A percentile compares a stretch with the other conserved stretches of the same genome.
These are phyloP conservation scores for Pollachius pollachius DNA, from an alignment of 2,113 vertebrate species.

Conservation along the genomic window DNA sequence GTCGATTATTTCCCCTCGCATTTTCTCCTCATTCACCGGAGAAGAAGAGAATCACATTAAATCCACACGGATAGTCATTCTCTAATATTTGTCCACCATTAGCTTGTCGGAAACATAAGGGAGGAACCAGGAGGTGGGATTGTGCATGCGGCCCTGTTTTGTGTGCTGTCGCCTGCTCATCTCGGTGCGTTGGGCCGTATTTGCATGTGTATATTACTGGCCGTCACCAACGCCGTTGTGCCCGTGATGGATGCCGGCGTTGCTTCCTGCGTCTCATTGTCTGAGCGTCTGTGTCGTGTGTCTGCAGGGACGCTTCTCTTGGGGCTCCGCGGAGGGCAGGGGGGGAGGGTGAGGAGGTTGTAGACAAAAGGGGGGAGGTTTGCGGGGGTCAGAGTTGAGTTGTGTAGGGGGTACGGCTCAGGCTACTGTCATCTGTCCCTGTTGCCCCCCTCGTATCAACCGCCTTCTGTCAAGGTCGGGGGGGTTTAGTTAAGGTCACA, in stretches of 20 bases:
- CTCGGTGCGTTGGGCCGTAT: no score
- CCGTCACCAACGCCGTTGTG: no score
- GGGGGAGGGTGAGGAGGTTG: conserved; percentile 39
- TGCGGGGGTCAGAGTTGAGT: conserved; percentile 42
- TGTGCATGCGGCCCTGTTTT: no score
- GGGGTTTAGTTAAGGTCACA: conserved; percentile 74
- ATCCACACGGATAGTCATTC: no score
- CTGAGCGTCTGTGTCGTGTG: conserved; percentile 4
- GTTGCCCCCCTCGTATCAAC: conserved; percentile 50
- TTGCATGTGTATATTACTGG: no score
- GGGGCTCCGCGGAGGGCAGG: conserved; percentile 48
- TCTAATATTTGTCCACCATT: no score
- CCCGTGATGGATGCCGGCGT: neutral
- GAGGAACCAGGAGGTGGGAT: no score
- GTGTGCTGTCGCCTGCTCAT: no score
- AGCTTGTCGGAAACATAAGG: no score
- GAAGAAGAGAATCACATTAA: no score
- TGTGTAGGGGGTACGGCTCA: conserved; percentile 23
- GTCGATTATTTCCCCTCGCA: no score
- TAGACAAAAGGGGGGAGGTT: neutral
- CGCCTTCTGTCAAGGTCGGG: conserved; percentile 73
- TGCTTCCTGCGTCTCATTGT: conserved; percentile 32
- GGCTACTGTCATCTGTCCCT: conserved; percentile 52
- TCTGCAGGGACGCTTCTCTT: conserved; percentile 31
- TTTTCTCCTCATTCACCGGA: no score